Base-by-base conservation (phyloP, 2,888 invertebrate species). In the Gasteruption jaculator region DNA sequence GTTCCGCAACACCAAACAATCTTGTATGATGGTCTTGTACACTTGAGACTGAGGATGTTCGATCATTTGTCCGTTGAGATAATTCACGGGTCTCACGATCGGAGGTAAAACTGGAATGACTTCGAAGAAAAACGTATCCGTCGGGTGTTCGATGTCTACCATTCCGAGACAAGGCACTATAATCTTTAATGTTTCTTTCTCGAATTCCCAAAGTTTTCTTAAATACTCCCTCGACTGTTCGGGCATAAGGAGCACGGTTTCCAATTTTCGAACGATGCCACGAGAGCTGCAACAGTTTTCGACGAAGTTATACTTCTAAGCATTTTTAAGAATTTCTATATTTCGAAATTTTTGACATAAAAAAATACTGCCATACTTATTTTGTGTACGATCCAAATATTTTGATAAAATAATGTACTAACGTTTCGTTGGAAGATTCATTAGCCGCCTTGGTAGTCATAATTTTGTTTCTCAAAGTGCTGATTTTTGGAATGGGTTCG, bases 101-200 rank as follows among this genome's bases (percentile, higher is more conserved):
- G 90, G 82, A 1, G 99, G 95, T 14, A 91, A 77, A 0, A 99
- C 94, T 3, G 89, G 82, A 14, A 99, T 65, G 0, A 83, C 73
- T 50, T 90, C 84, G 67, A 91, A 79, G 63, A 94, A 99, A 65
- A 97, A 88, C 39, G 86, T 67, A 71, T 97, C 91, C 1, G 87
- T 85, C 0, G 90, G 82, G 53, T 80, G 71, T 41, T 76, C 72
- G 0, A 62, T 53, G 1, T 73, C 69, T 4, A 78, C 58, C 43
- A 71, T 58, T 46, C 71, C 74, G 1, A 92, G 68, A 31, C 86
- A 74, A 0, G 91, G 87, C 40, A 85, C 78, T n/a, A 91, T 72
- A n/a, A 80, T 67, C 45, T 72, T 71, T 3, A 96, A 64, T 5
- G 90, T 73, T 0, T 82, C 78, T 26, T 77, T 74, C 58, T 94